phyloP scores from a whole-genome alignment of 2,113 vertebrate genomes.

The Rhizomys pruinosus region DNA sequence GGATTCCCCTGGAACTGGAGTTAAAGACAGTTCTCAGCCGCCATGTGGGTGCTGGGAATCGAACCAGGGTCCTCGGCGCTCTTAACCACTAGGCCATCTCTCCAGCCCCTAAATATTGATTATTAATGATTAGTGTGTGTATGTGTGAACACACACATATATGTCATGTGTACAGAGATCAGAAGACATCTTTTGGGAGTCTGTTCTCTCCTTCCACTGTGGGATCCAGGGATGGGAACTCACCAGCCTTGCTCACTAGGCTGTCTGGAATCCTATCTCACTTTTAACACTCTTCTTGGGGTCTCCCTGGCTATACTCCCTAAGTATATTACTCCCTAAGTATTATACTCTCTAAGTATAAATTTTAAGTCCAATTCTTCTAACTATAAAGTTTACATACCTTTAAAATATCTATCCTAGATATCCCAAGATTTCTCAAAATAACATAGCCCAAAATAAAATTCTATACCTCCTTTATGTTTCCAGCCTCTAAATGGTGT shows the following conservation, averaged over 20 bases:
- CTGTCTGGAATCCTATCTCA: not conserved
- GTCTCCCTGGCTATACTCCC: not conserved
- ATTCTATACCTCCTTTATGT: not conserved
- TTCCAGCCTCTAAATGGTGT: conserved; percentile 4
- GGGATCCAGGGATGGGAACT: not conserved
- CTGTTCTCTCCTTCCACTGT: not conserved
- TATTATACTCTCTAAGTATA: not conserved
- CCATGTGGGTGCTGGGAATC: too few relatives aligned
- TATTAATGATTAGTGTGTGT: too few relatives aligned
- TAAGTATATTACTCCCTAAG: not conserved
- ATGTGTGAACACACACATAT: too few relatives aligned
- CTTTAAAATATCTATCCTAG: conserved; percentile 16
- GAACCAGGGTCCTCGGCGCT: too few relatives aligned
- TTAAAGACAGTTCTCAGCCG: too few relatives aligned
- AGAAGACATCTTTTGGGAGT: not conserved
- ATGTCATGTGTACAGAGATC: not conserved
- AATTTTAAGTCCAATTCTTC: conserved; percentile 17
- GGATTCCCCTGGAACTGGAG: too few relatives aligned
- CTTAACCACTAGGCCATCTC: too few relatives aligned
- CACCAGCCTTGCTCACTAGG: not conserved
- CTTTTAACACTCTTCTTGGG: not conserved
- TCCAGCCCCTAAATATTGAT: too few relatives aligned
- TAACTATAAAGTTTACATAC: not conserved
- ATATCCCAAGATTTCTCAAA: conserved; percentile 7
- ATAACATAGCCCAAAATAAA: not conserved